phyloP scores from a whole-genome alignment of 2,888 invertebrate species.

The Ophioninae sp. region DNA sequence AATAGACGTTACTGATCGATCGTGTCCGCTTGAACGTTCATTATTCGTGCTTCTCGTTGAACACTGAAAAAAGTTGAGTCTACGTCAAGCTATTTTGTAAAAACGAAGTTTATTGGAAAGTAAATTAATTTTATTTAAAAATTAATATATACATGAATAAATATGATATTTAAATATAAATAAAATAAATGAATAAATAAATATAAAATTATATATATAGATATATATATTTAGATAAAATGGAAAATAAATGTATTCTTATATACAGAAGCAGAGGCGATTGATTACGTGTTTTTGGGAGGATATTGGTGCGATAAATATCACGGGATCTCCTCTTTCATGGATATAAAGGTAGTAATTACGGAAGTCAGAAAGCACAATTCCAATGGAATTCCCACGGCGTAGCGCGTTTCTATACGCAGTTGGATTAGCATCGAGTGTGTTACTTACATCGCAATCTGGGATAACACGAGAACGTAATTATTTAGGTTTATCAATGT shows the following conservation, averaged over 20 bases:
- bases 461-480: neutral
- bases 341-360: neutral
- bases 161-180: too few species aligned
- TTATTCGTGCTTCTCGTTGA: too few species aligned
- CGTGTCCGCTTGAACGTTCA: too few species aligned
- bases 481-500: neutral
- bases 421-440: neutral
- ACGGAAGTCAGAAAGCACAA: neutral
- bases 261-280: neutral
- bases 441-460: neutral
- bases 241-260: neutral
- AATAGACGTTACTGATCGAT: too few species aligned
- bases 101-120: too few species aligned
- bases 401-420: neutral
- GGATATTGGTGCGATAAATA: neutral
- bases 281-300: neutral
- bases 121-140: too few species aligned
- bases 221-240: neutral
- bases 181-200: too few species aligned
- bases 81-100: too few species aligned
- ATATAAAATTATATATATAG: neutral
- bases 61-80: too few species aligned
- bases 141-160: too few species aligned
- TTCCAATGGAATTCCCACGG: conserved; percentile 3
- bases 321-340: neutral